Conservation (phyloP, 2,888 invertebrate species). For the Acanthosepion lycidas region DNA sequence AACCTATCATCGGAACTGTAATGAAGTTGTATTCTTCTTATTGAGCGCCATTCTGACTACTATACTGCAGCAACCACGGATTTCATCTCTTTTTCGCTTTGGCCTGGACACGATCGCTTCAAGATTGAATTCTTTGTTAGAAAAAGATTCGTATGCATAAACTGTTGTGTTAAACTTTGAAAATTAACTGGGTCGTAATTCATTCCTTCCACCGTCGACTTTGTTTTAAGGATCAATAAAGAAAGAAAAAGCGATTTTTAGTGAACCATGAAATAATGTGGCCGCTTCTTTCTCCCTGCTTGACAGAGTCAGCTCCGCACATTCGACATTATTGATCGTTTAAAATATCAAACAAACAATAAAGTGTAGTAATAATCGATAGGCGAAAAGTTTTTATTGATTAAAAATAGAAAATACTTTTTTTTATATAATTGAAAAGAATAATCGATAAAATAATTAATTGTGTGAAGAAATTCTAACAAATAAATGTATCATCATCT, state of each 20-base stretch:
- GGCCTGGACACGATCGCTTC: neutral
- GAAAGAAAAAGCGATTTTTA: neutral
- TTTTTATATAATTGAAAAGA: too few species aligned
- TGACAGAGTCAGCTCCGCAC: conserved; percentile 1
- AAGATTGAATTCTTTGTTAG: neutral
- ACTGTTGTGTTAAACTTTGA: neutral
- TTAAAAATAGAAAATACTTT: too few species aligned
- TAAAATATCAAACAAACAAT: too few species aligned
- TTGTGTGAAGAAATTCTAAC: too few species aligned
- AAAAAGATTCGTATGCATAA: neutral
- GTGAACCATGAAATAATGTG: neutral
- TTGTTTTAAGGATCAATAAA: neutral
- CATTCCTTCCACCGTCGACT: neutral
- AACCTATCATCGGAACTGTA: neutral
- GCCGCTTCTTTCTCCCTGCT: neutral
- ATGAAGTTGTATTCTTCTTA: neutral
- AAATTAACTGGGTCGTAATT: neutral
- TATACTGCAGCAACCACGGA: neutral
- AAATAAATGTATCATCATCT: too few species aligned
- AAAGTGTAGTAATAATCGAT: too few species aligned
- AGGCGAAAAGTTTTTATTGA: too few species aligned
- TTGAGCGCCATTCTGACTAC: neutral
- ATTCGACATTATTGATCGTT: neutral
- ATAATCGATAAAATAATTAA: too few species aligned
- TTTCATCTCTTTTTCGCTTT: neutral